Percentiles rank a stretch among this genome's conserved stretches.
These are phyloP conservation scores for Bembecia ichneumoniformis DNA, from an alignment of 2,888 invertebrate genomes.

Conservation along the genomic window DNA sequence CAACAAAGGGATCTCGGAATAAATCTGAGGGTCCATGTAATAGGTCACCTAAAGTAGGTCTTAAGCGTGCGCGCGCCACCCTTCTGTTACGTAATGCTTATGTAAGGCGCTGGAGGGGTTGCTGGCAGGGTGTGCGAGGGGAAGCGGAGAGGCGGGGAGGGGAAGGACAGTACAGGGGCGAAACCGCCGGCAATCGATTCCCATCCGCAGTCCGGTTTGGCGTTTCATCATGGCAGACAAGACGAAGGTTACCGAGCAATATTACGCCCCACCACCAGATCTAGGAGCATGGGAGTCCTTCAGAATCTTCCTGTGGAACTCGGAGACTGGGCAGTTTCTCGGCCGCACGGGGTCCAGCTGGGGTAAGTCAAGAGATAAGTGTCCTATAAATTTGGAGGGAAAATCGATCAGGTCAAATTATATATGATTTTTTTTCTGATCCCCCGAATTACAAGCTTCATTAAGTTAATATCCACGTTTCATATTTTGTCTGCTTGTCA, in stretches of 20 bases:
- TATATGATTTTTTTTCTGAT: too few species aligned
- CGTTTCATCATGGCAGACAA: conserved; percentile 81
- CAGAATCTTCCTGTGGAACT: conserved; percentile 90
- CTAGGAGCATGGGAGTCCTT: conserved; percentile 89
- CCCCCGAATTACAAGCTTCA: too few species aligned
- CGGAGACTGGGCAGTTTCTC: conserved; percentile 91
- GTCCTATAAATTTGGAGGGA: conserved; percentile 37
- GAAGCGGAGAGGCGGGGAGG: conserved; percentile 19
- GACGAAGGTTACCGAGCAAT: conserved; percentile 79
- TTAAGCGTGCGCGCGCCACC: conserved; percentile 52
- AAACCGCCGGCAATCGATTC: conserved; percentile 58
- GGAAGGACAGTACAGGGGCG: conserved; percentile 30
- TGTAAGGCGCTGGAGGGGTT: conserved; percentile 32
- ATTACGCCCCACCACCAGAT: conserved; percentile 84
- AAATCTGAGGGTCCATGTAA: conserved; percentile 15
- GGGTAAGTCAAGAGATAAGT: conserved; percentile 81
- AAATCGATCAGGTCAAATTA: conserved; percentile 16
- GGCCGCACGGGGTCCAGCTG: conserved; percentile 94
- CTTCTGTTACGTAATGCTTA: conserved; percentile 63
- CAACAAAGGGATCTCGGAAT: conserved; percentile 1
- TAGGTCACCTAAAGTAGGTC: conserved; percentile 33
- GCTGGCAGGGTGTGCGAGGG: conserved; percentile 19
- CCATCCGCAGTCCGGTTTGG: conserved; percentile 57
- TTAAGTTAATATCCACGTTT: too few species aligned
- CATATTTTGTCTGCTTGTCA: too few species aligned